These are phyloP conservation scores for Apteryx owenii DNA, from an alignment of 2,113 vertebrate genomes.

Conservation along the genomic window DNA sequence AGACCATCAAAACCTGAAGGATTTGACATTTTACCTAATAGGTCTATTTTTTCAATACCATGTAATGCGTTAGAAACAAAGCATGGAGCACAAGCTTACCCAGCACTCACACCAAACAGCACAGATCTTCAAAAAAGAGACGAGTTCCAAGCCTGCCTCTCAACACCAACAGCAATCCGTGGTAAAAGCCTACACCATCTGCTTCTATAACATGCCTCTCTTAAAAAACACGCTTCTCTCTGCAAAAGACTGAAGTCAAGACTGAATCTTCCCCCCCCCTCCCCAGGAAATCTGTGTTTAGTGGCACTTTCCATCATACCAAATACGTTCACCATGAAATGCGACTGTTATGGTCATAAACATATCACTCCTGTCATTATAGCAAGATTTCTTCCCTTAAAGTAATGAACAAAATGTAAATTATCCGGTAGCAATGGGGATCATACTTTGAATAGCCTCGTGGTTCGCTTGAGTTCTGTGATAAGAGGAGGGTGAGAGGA, in stretches of 20 bases:
- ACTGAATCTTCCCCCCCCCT: background rate
- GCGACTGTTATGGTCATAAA: background rate
- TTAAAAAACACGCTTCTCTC: background rate
- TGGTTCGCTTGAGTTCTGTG: background rate
- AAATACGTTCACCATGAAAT: background rate
- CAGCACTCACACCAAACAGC: background rate
- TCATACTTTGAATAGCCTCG: background rate
- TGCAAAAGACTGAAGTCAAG: background rate
- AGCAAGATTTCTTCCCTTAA: background rate
- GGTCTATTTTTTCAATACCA: background rate
- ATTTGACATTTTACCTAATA: background rate
- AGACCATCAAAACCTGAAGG: background rate
- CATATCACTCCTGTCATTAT: background rate
- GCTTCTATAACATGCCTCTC: background rate
- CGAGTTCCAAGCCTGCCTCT: background rate
- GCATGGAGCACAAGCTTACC: background rate
- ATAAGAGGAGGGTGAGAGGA: background rate
- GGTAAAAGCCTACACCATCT: background rate
- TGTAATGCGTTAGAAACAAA: background rate
- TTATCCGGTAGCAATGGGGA: background rate
- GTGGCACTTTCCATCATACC: background rate
- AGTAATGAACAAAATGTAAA: background rate
- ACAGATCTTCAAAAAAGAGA: background rate
- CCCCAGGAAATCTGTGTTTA: background rate
- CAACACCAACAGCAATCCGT: background rate